Base-by-base conservation (phyloP, 2,888 invertebrate genomes). In the Toxonevra muliebris region DNA sequence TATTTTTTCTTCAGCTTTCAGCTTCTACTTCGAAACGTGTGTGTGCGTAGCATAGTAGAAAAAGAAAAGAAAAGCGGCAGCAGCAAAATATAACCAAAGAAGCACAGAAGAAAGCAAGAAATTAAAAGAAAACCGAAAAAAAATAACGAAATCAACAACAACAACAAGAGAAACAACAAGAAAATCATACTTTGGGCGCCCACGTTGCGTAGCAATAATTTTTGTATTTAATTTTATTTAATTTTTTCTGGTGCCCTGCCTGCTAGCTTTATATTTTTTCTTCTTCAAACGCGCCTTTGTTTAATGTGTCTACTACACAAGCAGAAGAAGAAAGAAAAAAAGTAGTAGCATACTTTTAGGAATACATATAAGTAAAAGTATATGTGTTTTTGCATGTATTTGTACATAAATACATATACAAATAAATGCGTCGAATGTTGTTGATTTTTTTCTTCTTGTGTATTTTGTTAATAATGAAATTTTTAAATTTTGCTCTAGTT, bases 111-210 rank as follows among this genome's bases (percentile, higher is more conserved):
- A 8, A n/a, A 43, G 11, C 30, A 45, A 43, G 50, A 63, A 17
- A 55, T 45, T 55, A 43, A 63, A 55, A 42, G 43, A n/a, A 17
- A 15, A 17, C 61, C 8, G 12, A 55, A 55, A 61, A 13, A 41
- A 61, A 42, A 62, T 53, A 53, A 62, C 40, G 41, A 62, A 43
- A 54, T n/a, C 54, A 63, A 19, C 17, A 61, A 61, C 45, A 54
- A 61, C 30, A 53, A 43, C n/a, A 55, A 15, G 4, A 12, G 12
- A 42, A 4, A 57, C 20, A 9, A 42, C 4, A 1, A 15, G 4
- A 20, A 42, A 13, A 43, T 11, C 11, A 40, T 10, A 43, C 30
- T n/a, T 48, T 15, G 48, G 48, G 48, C 48, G 48, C 48, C 48
- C 48, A 48, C 48, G 48, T 48, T 48, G 48, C 48, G 15, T 48